Percentiles rank a stretch among this genome's conserved stretches.
Conservation (phyloP, 2,888 invertebrate genomes). For the Aradus depressus region DNA sequence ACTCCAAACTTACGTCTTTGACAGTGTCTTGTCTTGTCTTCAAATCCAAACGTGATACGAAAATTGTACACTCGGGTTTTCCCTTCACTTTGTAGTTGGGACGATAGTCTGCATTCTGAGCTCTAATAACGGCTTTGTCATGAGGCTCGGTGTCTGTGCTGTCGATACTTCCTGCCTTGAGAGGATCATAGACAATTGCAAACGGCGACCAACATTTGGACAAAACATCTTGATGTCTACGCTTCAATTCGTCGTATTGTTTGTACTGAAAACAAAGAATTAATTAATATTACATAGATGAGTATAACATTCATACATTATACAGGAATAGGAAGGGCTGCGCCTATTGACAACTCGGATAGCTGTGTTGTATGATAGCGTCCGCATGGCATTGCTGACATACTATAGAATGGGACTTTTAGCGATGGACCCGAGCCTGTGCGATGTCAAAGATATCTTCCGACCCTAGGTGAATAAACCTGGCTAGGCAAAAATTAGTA, state of each 20-base stretch:
- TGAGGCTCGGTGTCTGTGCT: constrained; percentile 74
- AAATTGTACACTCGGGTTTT: constrained; percentile 58
- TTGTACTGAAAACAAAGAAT: constrained; percentile 10
- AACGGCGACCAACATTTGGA: constrained; percentile 43
- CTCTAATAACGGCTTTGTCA: constrained; percentile 63
- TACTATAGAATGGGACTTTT: no score
- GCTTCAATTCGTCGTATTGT: constrained; percentile 3
- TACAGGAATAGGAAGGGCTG: no score
- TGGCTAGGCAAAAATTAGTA: no score
- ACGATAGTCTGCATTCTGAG: constrained; percentile 52
- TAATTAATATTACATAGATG: no score
- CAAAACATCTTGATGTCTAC: constrained; percentile 7
- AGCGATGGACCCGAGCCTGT: no score
- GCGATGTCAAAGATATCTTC: no score
- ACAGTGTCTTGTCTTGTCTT: constrained; percentile 50
- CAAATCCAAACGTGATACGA: constrained; percentile 60
- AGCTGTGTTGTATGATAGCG: no score
- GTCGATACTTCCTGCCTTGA: constrained; percentile 77
- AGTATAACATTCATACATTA: no score
- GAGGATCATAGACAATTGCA: constrained; percentile 58
- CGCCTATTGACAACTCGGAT: no score
- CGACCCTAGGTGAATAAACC: no score
- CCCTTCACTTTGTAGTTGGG: constrained; percentile 56
- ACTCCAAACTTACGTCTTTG: constrained; percentile 34
- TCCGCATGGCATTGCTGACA: no score